phyloP scores from a whole-genome alignment of 2,113 vertebrate genomes.

The Hirundichthys speculiger region DNA sequence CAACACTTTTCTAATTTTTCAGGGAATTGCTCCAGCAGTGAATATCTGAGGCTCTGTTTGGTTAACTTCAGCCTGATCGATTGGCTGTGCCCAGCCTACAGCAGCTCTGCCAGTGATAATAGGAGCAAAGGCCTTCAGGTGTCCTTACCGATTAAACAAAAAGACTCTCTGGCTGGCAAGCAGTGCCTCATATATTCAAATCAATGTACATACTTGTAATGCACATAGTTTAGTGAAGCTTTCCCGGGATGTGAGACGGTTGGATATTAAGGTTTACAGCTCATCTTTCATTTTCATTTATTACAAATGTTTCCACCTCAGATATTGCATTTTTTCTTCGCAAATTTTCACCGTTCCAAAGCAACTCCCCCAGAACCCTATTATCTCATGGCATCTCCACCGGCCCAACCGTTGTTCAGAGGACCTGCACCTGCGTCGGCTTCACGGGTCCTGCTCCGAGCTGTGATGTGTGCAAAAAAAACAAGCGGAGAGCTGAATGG shows the following conservation, averaged over 20 bases:
- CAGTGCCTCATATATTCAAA: constrained; percentile 21
- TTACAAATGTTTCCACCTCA: too few species aligned
- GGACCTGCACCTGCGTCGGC: constrained; percentile 40
- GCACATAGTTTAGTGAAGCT: constrained; percentile 14
- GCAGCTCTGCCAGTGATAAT: constrained; percentile 17
- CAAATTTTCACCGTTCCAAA: constrained; percentile 1
- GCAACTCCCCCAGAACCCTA: neutral
- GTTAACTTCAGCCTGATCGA: constrained; percentile 30
- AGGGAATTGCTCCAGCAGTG: constrained; percentile 7
- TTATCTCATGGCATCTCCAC: constrained; percentile 4
- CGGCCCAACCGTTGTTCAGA: constrained; percentile 5
- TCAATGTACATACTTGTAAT: constrained; percentile 39
- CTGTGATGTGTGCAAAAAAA: constrained; percentile 42
- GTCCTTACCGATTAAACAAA: constrained; percentile 15
- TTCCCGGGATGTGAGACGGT: neutral
- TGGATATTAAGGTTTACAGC: neutral
- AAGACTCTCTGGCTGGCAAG: neutral
- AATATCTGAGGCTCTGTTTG: constrained; percentile 12
- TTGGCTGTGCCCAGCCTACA: constrained; percentile 25
- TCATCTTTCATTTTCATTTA: too few species aligned
- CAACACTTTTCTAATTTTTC: neutral
- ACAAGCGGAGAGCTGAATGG: constrained; percentile 43
- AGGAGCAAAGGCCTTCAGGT: constrained; percentile 21
- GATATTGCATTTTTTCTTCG: neutral
- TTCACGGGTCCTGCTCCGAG: constrained; percentile 28